Base-by-base conservation (phyloP, 2,113 vertebrate species). In the Sceloporus tristichus region DNA sequence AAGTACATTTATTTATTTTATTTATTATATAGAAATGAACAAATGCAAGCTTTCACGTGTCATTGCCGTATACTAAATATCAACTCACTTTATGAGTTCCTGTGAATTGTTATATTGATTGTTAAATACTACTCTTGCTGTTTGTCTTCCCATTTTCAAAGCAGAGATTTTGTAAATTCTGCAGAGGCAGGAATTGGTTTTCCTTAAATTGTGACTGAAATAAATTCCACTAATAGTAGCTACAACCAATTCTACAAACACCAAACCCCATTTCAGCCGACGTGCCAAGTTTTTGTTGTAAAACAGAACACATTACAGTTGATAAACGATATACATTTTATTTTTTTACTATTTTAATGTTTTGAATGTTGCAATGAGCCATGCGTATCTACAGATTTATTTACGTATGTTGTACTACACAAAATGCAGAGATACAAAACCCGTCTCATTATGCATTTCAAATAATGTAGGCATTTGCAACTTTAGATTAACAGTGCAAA, bases 141-240 rank as follows among this genome's bases (percentile, higher is more conserved):
- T 84, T 82, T 89, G 76, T 86, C 48, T 74, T 76, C 86, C 74
- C 23, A 80, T 82, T 93, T n/a, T 89, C 65, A 89, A 89, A 91
- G 75, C 42, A 2, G 76, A 56, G 65, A 66, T 19, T 86, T 87
- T 86, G 34, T 88, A 88, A 92, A 86, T 4, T 85, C 54, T 84
- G 91, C 9, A 14, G 40, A 73, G 59, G 68, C 79, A 77, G 62
- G 88, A 90, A 86, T 88, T 85, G 92, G 90, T 88, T 48, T 48
- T 48, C 42, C 13, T 75, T 88, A 71, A 92, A 68, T 91, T 92
- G 88, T n/a, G 88, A 87, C 59, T 86, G 85, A 91, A 88, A 65
- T 88, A 65, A 89, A 90, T 91, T 80, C 4, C 48, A 71, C 75
- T 91, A 25, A 54, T 38, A 16, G 86, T 78, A 40, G 16, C 13